These are phyloP conservation scores for Beroe forskalii DNA, from an alignment of 37 sponge, comb jelly and placozoan genomes.

Conservation along the genomic window DNA sequence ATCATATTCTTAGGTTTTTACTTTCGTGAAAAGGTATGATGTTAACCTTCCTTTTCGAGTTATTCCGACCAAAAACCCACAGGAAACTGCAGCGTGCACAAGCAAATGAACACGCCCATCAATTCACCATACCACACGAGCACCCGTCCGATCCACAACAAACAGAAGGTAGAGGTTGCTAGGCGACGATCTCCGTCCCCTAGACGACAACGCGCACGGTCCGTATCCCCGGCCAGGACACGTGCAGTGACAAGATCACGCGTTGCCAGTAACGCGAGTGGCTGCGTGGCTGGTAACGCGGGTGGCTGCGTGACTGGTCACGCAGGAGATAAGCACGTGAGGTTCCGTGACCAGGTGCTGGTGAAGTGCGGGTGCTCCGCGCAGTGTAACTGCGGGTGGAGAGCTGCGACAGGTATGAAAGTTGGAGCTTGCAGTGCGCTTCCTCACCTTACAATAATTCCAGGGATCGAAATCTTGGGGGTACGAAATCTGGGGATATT, in stretches of 20 bases:
- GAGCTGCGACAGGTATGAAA: neutral
- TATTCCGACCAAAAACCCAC: too few species aligned
- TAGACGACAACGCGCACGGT: neutral
- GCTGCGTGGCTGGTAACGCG: neutral
- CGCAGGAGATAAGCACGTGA: neutral
- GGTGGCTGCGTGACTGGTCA: neutral
- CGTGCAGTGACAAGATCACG: too few species aligned
- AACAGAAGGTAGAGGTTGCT: neutral
- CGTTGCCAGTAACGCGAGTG: too few species aligned
- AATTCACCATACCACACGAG: neutral
- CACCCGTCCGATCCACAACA: neutral
- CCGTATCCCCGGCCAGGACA: neutral
- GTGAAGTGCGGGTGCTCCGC: constrained; percentile 18
- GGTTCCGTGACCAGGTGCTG: neutral
- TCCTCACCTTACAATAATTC: neutral
- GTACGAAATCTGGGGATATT: too few species aligned
- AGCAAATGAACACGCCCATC: too few species aligned
- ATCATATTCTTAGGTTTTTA: too few species aligned
- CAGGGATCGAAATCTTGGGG: too few species aligned
- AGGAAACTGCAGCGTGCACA: too few species aligned
- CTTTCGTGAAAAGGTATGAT: too few species aligned
- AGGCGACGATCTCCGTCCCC: neutral
- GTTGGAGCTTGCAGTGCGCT: neutral
- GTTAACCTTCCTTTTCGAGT: too few species aligned
- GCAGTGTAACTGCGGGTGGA: constrained; percentile 23